Base-by-base conservation (phyloP, 2,113 vertebrate species). In the Brachirus orientalis region DNA sequence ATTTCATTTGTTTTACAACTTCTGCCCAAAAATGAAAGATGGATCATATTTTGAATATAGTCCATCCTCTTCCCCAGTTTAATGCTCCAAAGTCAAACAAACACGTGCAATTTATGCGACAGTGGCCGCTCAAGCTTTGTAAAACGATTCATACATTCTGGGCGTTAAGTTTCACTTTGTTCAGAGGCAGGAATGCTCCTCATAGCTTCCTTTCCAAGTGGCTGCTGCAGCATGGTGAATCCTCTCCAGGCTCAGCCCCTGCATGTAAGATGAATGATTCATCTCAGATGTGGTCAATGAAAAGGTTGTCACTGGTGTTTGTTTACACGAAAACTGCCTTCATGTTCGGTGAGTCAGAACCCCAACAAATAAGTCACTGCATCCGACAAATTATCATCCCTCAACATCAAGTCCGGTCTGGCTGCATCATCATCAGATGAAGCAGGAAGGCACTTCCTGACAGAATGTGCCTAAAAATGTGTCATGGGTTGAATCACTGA, bases 271-370 rank as follows among this genome's bases (percentile, higher is more conserved):
- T 51, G 72, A 68, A 58, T 87, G 90, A 90, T 77, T 89, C 86
- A 84, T 77, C 72, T 90, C 73, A 79, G 63, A 85, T 78, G 85
- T 83, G 85, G 76, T 87, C 79, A 80, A 61, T 78, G 63, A 84
- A 79, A 84, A 71, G 56, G 46, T 69, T 73, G 63, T 77, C 64
- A 41, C 77, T 79, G 74, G 55, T 75, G 78, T 86, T 88, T 88
- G 88, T 88, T 88, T 81, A 85, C 80, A 82, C 69, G 28, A 59
- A 66, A 77, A 56, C 5, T 40, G 48, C 56, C 72, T 79, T 82
- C 58, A 66, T 79, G 75, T 80, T 62, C 52, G 72, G 72, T 90
- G 84, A 85, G 60, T 92, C 88, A 86, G 62, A 84, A 73, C 72
- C 69, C 4, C 28, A 50, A 78, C 78, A 86, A 88, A 84, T 89